Conservation (phyloP, 2,797 vertebrate genomes). For the Aeoliscus strigatus region DNA sequence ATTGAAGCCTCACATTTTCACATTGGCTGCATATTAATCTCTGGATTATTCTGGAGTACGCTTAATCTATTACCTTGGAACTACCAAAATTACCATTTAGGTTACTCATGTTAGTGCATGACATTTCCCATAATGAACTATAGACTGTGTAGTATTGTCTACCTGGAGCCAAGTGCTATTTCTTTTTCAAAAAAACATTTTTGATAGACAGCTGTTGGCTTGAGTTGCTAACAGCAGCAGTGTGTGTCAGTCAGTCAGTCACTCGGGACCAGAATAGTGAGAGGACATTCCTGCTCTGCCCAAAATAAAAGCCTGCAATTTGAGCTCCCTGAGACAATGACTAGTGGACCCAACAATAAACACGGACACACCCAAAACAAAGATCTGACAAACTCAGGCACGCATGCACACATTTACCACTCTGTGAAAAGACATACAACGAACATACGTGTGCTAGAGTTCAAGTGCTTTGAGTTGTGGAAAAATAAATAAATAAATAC, state of each 20-base stretch:
- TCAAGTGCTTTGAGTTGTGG: neutral
- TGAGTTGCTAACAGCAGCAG: conserved; percentile 42
- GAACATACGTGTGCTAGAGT: neutral
- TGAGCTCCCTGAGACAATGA: conserved; percentile 69
- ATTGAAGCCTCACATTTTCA: no score
- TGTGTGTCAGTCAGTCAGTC: conserved; percentile 55
- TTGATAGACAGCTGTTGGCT: conserved; percentile 19
- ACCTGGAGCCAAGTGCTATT: neutral
- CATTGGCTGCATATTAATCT: no score
- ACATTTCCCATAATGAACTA: no score
- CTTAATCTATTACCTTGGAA: no score
- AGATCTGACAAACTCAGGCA: conserved; percentile 33
- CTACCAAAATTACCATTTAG: no score
- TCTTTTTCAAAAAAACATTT: neutral
- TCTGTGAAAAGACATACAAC: conserved; percentile 8
- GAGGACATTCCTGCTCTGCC: conserved; percentile 68
- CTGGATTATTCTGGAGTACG: no score
- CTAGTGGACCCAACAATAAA: conserved; percentile 66
- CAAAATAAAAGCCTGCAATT: conserved; percentile 75
- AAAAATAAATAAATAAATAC: neutral
- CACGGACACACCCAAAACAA: conserved; percentile 55
- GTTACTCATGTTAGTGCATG: no score
- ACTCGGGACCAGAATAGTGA: conserved; percentile 66
- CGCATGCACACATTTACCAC: conserved; percentile 23
- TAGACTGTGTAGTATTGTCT: neutral